Evolutionary conservation across 2,797 vertebrate species (phyloP).

Genomic region (Rhinatrema bivittatum): DNA sequence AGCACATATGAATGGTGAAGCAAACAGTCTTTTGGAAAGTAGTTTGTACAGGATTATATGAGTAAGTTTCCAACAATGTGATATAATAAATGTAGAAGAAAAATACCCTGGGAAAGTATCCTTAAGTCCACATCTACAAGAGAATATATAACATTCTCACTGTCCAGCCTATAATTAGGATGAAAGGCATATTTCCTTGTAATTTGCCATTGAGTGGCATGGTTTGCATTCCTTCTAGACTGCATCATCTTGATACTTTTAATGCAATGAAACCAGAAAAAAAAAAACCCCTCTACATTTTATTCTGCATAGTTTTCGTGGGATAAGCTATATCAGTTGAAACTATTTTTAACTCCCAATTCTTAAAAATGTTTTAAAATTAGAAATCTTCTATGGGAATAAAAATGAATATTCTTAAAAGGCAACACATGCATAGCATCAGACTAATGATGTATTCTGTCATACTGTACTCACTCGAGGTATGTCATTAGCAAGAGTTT

Average conservation of each 20-base stretch:
- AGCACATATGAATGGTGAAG: too few species aligned
- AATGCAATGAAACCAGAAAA: constrained; percentile 46
- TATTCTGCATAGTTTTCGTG: constrained; percentile 30
- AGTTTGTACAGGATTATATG: constrained; percentile 52
- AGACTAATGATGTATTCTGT: too few species aligned
- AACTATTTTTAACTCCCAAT: constrained; percentile 42
- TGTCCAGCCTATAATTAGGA: constrained; percentile 67
- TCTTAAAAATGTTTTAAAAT: constrained; percentile 30
- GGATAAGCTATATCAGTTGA: constrained; percentile 30
- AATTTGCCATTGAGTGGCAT: constrained; percentile 52
- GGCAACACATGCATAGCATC: too few species aligned
- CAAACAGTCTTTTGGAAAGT: constrained; percentile 62
- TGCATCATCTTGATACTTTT: constrained; percentile 40
- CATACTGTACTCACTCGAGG: too few species aligned
- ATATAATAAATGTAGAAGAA: constrained; percentile 64
- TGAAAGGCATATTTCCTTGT: constrained; percentile 64
- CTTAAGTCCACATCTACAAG: constrained; percentile 36
- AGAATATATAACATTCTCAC: constrained; percentile 49
- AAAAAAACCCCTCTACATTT: constrained; percentile 30
- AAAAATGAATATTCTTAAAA: too few species aligned
- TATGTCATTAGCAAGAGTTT: too few species aligned
- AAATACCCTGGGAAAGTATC: constrained; percentile 68
- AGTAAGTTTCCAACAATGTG: constrained; percentile 56
- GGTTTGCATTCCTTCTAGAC: constrained; percentile 57
- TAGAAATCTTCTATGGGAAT: constrained; percentile 14